Evolutionary conservation across 1,140 invertebrate species (phyloP).

Genomic region (Pararge aegeria): DNA sequence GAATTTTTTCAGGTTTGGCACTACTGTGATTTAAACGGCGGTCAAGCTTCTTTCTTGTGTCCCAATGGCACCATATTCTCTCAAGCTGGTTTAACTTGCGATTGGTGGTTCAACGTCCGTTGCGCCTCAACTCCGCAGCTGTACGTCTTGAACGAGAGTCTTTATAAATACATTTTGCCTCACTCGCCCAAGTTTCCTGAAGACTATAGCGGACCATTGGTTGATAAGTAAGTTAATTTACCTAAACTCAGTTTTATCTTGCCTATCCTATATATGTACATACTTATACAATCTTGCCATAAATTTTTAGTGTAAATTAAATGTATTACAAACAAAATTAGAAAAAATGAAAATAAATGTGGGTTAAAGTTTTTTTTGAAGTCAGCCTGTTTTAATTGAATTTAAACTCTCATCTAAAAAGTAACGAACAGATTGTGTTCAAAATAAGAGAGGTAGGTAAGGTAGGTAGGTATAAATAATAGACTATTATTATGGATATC

Average conservation of each 20-base stretch:
- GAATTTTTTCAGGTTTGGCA: constrained; percentile 91
- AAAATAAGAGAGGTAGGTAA: too few species aligned
- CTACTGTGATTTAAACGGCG: constrained; percentile 94
- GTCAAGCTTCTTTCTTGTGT: constrained; percentile 93
- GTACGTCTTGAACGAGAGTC: constrained; percentile 92
- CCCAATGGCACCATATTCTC: constrained; percentile 96
- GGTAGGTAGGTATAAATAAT: too few species aligned
- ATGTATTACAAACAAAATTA: too few species aligned
- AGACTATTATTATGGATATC: too few species aligned
- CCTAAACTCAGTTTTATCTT: background rate
- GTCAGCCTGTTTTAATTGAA: too few species aligned
- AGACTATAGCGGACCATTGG: constrained; percentile 91
- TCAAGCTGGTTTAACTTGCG: constrained; percentile 91
- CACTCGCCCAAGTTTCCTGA: constrained; percentile 92
- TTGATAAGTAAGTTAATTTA: constrained; percentile 83
- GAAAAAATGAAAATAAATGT: too few species aligned
- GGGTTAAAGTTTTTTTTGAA: too few species aligned
- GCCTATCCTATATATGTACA: too few species aligned
- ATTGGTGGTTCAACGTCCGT: constrained; percentile 96
- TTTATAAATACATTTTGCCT: constrained; percentile 93
- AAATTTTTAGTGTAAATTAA: too few species aligned
- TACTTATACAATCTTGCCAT: too few species aligned
- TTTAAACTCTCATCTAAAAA: too few species aligned
- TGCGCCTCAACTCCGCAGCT: constrained; percentile 90
- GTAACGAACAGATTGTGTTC: too few species aligned